Evolutionary conservation across 2,797 vertebrate species (phyloP).

Genomic region (Leptatherina wallacei): DNA sequence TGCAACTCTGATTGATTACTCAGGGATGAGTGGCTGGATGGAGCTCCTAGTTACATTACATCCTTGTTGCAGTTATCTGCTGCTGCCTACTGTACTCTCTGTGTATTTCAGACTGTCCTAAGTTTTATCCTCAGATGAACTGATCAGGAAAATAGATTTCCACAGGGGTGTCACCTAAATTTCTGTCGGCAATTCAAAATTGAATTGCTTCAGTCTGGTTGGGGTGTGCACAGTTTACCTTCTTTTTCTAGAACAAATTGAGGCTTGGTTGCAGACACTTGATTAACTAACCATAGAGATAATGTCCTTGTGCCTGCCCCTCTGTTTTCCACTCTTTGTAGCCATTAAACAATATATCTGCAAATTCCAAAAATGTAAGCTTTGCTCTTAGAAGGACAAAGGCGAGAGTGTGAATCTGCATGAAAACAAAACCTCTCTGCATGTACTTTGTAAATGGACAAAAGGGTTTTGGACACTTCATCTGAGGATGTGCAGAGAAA

Average conservation of each 20-base stretch:
- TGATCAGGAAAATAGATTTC: neutral
- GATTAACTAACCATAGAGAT: slow-evolving; percentile 25
- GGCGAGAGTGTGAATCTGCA: no score
- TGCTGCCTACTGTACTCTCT: slow-evolving; percentile 5
- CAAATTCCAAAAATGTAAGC: neutral
- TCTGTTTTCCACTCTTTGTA: neutral
- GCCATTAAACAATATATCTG: neutral
- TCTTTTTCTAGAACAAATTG: slow-evolving; percentile 8
- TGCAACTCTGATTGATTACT: slow-evolving; percentile 63
- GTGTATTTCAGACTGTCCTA: neutral
- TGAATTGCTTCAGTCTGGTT: slow-evolving; percentile 17
- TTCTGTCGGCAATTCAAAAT: slow-evolving; percentile 21
- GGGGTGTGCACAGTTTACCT: slow-evolving; percentile 18
- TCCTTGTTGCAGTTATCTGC: neutral
- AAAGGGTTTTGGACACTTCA: slow-evolving; percentile 5
- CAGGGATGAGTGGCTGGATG: slow-evolving; percentile 24
- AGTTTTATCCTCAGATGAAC: neutral
- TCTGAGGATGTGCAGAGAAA: neutral
- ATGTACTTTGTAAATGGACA: slow-evolving; percentile 36
- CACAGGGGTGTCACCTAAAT: slow-evolving; percentile 16
- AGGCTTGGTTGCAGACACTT: slow-evolving; percentile 19
- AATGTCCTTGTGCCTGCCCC: slow-evolving; percentile 19
- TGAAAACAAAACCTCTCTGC: slow-evolving; percentile 8
- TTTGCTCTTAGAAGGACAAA: neutral
- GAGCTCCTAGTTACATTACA: slow-evolving; percentile 19